A percentile compares a stretch with the other conserved stretches of the same genome.
These are phyloP conservation scores for Oscheius onirici DNA, from an alignment of 2,888 invertebrate genomes.

Conservation along the genomic window DNA sequence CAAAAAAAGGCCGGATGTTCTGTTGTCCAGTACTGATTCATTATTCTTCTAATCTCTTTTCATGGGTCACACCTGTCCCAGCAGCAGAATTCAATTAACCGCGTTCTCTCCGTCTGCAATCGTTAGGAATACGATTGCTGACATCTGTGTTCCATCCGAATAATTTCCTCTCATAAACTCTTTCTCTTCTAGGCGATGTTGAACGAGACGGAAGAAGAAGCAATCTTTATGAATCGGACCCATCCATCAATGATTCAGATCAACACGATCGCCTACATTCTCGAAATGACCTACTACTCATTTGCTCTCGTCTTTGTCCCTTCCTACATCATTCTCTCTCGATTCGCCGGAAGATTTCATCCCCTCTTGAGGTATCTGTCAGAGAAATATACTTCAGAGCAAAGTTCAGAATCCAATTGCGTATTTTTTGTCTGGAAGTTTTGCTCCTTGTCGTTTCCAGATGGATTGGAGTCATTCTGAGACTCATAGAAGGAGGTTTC, in stretches of 20 bases:
- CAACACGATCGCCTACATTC: conserved; percentile 16
- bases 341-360: conserved; percentile 13
- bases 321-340: conserved; percentile 11
- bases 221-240: conserved; percentile 1
- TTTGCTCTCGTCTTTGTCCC: conserved; percentile 13
- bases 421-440: conserved; percentile 3
- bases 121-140: too few relatives aligned
- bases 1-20: too few relatives aligned
- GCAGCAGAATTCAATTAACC: too few relatives aligned
- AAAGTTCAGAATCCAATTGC: neutral
- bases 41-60: too few relatives aligned
- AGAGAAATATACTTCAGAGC: neutral
- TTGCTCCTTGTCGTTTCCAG: neutral
- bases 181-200: neutral
- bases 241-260: conserved; percentile 21
- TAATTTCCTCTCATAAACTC: too few relatives aligned
- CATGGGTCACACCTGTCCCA: too few relatives aligned
- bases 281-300: conserved; percentile 8
- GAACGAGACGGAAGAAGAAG: conserved; percentile 4
- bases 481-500: conserved; percentile 10
- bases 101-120: too few relatives aligned
- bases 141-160: too few relatives aligned
- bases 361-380: conserved; percentile 10
- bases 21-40: too few relatives aligned
- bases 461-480: conserved; percentile 2